Evolutionary conservation across 37 sponge, comb jelly and placozoan species (phyloP).

Genomic region (Aplysina aerophoba): DNA sequence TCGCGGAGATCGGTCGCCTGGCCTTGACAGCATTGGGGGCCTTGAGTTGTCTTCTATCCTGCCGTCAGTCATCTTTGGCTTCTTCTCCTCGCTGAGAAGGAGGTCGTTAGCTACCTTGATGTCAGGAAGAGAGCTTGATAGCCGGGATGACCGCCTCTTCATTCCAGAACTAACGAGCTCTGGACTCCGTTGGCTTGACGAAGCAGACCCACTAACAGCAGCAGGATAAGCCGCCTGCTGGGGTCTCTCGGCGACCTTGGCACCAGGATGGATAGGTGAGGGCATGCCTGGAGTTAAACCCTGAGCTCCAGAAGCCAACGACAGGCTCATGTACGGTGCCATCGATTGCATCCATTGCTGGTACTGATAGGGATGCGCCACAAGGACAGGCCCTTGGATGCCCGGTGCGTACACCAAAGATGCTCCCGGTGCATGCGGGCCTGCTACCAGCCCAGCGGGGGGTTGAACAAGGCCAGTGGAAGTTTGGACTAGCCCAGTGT

Average conservation of each 20-base stretch:
- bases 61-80: neutral
- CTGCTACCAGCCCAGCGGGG: too few species aligned
- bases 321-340: neutral
- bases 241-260: neutral
- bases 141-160: neutral
- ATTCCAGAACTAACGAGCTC: neutral
- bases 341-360: neutral
- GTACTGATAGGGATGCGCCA: neutral
- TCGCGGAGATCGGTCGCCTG: neutral
- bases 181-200: neutral
- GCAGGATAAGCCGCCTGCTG: neutral
- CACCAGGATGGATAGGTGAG: neutral
- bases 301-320: too few species aligned
- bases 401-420: neutral
- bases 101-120: neutral
- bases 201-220: neutral
- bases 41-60: too few species aligned
- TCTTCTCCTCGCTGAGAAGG: neutral
- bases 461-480: too few species aligned
- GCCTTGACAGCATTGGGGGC: neutral
- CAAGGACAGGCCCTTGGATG: neutral
- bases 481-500: neutral
- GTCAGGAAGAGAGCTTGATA: constrained; percentile 9
- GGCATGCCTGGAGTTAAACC: too few species aligned
- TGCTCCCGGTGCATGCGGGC: too few species aligned